Conservation (phyloP, 2,797 vertebrate genomes). For the Malurus leucopterus region DNA sequence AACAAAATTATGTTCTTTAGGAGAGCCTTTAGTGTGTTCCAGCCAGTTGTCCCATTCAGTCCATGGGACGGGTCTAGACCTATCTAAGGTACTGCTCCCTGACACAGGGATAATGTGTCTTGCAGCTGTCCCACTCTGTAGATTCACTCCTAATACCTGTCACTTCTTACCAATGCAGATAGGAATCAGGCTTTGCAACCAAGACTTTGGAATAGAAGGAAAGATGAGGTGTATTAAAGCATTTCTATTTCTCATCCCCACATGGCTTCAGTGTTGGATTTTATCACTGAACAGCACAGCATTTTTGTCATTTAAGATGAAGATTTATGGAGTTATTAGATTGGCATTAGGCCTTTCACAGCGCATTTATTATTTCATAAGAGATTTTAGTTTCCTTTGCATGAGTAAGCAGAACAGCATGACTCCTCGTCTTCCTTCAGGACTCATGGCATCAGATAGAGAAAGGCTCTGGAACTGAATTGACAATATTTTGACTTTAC, state of each 20-base stretch:
- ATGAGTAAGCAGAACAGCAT: constrained; percentile 7
- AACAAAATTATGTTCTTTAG: neutral
- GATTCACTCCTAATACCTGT: neutral
- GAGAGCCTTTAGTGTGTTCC: neutral
- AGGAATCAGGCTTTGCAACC: neutral
- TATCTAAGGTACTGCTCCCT: neutral
- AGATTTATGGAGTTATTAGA: neutral
- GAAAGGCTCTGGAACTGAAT: neutral
- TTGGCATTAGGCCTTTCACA: neutral
- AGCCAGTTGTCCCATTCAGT: neutral
- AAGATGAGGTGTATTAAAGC: accelerated
- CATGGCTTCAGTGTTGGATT: neutral
- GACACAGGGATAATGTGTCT: neutral
- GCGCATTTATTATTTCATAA: neutral
- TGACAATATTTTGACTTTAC: neutral
- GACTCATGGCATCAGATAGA: neutral
- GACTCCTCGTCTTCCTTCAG: neutral
- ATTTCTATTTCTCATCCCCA: neutral
- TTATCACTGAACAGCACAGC: neutral
- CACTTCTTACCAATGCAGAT: neutral
- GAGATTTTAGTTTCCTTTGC: neutral
- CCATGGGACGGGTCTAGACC: neutral
- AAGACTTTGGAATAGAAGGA: neutral
- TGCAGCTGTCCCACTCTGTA: neutral
- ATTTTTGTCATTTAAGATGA: neutral